Evolutionary conservation across 2,888 invertebrate species (phyloP).

Genomic region (Chaetogeoica ovagalla): DNA sequence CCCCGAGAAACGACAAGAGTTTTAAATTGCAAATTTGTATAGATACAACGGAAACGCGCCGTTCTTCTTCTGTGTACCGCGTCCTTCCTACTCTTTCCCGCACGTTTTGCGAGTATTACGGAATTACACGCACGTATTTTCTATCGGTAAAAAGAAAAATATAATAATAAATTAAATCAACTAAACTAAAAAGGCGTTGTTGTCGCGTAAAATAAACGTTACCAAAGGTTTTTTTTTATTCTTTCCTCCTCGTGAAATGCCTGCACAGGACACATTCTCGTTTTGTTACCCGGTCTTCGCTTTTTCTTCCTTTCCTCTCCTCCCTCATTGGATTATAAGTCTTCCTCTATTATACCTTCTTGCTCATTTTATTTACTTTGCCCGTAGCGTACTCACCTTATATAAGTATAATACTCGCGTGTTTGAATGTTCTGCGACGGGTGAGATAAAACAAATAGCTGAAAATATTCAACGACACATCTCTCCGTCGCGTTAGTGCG

Average conservation of each 20-base stretch:
- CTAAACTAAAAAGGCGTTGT: background rate
- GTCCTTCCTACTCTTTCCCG: background rate
- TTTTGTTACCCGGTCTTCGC: constrained; percentile 1
- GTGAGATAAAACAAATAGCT: background rate
- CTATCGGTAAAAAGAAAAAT: background rate
- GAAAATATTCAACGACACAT: background rate
- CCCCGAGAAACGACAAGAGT: constrained; percentile 8
- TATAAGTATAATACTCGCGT: background rate
- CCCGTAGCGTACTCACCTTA: background rate
- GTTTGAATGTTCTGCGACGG: background rate
- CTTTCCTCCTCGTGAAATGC: background rate
- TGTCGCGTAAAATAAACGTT: constrained; percentile 31
- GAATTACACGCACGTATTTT: background rate
- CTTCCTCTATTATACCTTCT: background rate
- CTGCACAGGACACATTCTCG: constrained; percentile 36
- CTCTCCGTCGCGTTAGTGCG: too few species aligned
- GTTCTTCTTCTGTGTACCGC: background rate
- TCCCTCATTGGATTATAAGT: constrained; percentile 25
- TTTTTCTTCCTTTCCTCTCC: background rate
- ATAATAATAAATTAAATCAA: too few species aligned
- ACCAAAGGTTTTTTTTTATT: constrained; percentile 8
- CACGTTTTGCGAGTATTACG: background rate
- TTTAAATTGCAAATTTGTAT: constrained; percentile 45
- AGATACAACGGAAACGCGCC: background rate
- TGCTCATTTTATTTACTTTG: constrained; percentile 19